phyloP scores from a whole-genome alignment of 2,888 invertebrate species.

The Agrochola litura region DNA sequence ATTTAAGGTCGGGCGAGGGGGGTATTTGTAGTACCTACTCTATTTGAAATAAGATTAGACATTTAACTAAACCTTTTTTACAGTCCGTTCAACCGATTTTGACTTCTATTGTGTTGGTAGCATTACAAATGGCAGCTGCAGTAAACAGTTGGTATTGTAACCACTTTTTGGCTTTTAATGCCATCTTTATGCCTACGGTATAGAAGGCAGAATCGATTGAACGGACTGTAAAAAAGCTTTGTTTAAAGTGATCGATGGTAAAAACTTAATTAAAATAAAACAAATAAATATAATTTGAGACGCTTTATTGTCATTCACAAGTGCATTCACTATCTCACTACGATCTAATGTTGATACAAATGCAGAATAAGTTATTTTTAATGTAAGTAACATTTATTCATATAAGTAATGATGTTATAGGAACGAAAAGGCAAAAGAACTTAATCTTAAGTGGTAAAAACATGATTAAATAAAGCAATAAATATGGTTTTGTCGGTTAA shows the following conservation, averaged over 20 bases:
- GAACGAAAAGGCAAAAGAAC: conserved; percentile 55
- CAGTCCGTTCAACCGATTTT: too few species aligned
- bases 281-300: conserved; percentile 72
- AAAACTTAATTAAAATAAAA: conserved; percentile 44
- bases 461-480: conserved; percentile 26
- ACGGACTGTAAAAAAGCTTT: too few species aligned
- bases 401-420: conserved; percentile 42
- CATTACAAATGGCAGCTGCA: too few species aligned
- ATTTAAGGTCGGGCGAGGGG: neutral
- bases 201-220: too few species aligned
- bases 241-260: too few species aligned
- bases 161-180: too few species aligned
- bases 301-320: conserved; percentile 90
- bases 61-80: too few species aligned
- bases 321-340: conserved; percentile 84
- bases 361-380: conserved; percentile 63
- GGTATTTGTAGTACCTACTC: neutral
- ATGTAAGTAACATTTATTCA: conserved; percentile 46
- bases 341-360: conserved; percentile 70
- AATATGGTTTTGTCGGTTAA: conserved; percentile 24
- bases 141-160: too few species aligned
- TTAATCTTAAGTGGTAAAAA: conserved; percentile 31
- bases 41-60: too few species aligned
- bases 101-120: too few species aligned
- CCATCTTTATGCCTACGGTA: too few species aligned